phyloP scores from a whole-genome alignment of 1,140 invertebrate genomes.

The Aplysia californica region DNA sequence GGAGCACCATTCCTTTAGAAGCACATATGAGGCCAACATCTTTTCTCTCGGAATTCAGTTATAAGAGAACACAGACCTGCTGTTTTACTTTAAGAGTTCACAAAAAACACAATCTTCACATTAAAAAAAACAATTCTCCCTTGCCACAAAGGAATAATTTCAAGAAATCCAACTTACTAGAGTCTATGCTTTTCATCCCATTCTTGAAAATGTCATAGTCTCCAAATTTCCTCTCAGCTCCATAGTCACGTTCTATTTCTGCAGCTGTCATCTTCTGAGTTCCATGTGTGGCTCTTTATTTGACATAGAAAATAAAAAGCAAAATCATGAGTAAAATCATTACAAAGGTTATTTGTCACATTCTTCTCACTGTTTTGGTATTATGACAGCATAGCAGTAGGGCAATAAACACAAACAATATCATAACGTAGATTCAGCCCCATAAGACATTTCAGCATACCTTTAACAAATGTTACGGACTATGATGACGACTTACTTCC shows the following conservation, averaged over 20 bases:
- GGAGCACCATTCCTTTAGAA: too few species aligned
- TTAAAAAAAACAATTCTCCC: neutral
- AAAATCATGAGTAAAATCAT: neutral
- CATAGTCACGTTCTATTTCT: conserved; percentile 76
- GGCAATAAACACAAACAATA: too few species aligned
- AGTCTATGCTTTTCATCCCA: conserved; percentile 50
- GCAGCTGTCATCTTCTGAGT: conserved; percentile 72
- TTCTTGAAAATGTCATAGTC: conserved; percentile 45
- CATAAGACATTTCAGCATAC: too few species aligned
- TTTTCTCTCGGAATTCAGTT: too few species aligned
- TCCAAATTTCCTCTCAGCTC: conserved; percentile 73
- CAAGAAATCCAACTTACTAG: conserved; percentile 66
- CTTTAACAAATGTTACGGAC: too few species aligned
- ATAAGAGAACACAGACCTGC: too few species aligned
- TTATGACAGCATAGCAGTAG: neutral
- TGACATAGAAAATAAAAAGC: neutral
- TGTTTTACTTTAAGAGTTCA: conserved; percentile 72
- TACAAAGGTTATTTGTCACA: neutral
- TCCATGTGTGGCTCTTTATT: conserved; percentile 75
- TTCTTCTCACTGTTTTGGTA: neutral
- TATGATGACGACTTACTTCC: too few species aligned
- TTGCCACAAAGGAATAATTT: neutral
- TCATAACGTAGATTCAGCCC: too few species aligned
- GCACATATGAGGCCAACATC: too few species aligned
- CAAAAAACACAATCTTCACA: conserved; percentile 70